A percentile compares a stretch with the other conserved stretches of the same genome.
Evolutionary conservation across 2,797 vertebrate genomes (phyloP).

Genomic region (Hippocampus kuda): DNA sequence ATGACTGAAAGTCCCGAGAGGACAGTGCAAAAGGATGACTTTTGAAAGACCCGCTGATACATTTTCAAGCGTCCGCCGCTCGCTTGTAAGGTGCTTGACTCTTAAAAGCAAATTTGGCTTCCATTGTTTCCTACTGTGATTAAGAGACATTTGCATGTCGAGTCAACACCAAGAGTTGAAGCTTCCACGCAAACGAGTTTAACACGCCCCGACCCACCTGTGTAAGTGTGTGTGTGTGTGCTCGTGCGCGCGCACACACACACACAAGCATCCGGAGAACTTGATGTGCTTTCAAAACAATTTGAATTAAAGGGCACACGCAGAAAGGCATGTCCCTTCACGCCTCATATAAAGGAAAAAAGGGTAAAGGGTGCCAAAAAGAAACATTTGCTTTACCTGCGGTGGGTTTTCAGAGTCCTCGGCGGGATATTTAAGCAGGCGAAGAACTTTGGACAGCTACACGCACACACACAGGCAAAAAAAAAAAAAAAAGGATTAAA

Average conservation of each 20-base stretch:
- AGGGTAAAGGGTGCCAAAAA: not conserved
- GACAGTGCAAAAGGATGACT: too few relatives aligned
- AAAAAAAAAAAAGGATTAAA: not conserved
- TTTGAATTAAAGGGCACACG: not conserved
- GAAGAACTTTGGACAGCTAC: slow-evolving; percentile 85
- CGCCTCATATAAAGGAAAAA: not conserved
- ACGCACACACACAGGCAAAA: slow-evolving; percentile 11
- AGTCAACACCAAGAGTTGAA: too few relatives aligned
- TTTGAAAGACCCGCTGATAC: too few relatives aligned
- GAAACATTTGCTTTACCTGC: slow-evolving; percentile 50
- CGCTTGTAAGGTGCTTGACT: too few relatives aligned
- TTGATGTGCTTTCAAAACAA: not conserved
- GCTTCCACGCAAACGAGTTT: not conserved
- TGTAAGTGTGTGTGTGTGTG: too few relatives aligned
- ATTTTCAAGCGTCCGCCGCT: too few relatives aligned
- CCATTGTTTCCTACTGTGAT: not conserved
- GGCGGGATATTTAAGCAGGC: slow-evolving; percentile 84
- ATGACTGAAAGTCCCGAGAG: too few relatives aligned
- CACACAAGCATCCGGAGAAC: not conserved
- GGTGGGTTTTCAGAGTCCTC: slow-evolving; percentile 68
- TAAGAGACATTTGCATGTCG: not conserved
- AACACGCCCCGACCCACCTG: not conserved
- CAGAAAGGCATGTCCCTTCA: not conserved
- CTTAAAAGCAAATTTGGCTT: too few relatives aligned
- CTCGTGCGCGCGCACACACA: too few relatives aligned